phyloP scores from a whole-genome alignment of 2,113 vertebrate species.

The Percina caprodes region DNA sequence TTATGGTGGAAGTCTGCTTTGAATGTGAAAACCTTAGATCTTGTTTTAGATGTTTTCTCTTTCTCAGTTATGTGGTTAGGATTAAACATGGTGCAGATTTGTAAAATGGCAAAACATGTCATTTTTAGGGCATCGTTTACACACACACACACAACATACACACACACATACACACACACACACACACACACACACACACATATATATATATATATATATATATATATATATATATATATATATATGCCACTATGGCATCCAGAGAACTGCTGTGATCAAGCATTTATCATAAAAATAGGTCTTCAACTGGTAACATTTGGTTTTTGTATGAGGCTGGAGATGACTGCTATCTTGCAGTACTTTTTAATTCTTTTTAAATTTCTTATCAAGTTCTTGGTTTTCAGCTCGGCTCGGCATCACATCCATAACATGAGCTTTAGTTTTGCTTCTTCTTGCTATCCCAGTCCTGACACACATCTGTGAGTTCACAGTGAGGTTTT shows the following conservation, averaged over 20 bases:
- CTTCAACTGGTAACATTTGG: slow-evolving; percentile 55
- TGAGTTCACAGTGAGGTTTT: slow-evolving; percentile 59
- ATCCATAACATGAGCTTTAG: slow-evolving; percentile 60
- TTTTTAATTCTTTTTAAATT: slow-evolving; percentile 10
- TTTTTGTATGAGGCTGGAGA: slow-evolving; percentile 71
- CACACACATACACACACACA: neutral
- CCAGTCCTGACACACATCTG: slow-evolving; percentile 61
- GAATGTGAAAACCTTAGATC: slow-evolving; percentile 6
- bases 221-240: too few species aligned
- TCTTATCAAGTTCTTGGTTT: slow-evolving; percentile 66
- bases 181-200: neutral
- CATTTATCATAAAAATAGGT: slow-evolving; percentile 58
- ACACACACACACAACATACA: neutral
- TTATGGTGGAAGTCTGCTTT: slow-evolving; percentile 9
- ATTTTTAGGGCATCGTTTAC: slow-evolving; percentile 37
- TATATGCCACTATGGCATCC: neutral
- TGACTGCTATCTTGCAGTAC: slow-evolving; percentile 61
- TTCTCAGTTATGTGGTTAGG: neutral
- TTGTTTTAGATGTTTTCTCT: slow-evolving; percentile 5
- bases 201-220: too few species aligned
- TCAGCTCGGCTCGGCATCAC: slow-evolving; percentile 68
- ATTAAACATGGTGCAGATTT: slow-evolving; percentile 33
- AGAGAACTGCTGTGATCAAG: slow-evolving; percentile 45
- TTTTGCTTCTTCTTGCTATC: slow-evolving; percentile 49
- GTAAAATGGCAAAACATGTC: slow-evolving; percentile 28